phyloP scores from a whole-genome alignment of 2,797 vertebrate species.

The Phataginus tricuspis region DNA sequence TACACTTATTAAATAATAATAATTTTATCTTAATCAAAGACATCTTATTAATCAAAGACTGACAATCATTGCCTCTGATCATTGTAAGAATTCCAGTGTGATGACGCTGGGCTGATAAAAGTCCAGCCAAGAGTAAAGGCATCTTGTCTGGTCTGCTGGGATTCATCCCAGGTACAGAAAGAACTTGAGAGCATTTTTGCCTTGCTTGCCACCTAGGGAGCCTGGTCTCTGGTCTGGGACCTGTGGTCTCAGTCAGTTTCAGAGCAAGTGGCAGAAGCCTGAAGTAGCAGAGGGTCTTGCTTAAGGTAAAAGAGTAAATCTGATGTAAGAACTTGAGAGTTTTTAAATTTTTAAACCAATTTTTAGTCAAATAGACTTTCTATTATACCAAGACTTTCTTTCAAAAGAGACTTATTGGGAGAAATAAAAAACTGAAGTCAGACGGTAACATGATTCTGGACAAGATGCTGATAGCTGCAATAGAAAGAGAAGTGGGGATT shows the following conservation, averaged over 20 bases:
- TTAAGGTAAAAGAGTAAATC: constrained; percentile 11
- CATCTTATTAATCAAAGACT: constrained; percentile 10
- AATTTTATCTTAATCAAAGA: background rate
- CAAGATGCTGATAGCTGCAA: background rate
- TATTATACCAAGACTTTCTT: background rate
- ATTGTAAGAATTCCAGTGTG: background rate
- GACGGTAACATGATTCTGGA: background rate
- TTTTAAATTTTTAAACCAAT: background rate
- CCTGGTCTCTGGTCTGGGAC: background rate
- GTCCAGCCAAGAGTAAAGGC: background rate
- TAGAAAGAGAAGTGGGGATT: background rate
- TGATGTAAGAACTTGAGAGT: background rate
- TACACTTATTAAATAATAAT: background rate
- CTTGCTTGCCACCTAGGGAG: background rate
- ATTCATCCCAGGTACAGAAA: background rate
- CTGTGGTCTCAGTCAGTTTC: background rate
- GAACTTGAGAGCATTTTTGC: background rate
- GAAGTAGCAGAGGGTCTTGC: background rate
- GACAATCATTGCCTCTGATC: background rate
- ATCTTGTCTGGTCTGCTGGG: background rate
- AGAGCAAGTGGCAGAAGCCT: background rate
- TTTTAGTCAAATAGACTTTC: background rate
- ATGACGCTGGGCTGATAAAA: background rate
- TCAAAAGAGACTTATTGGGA: background rate
- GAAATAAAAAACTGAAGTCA: background rate